Percentiles rank a stretch among this genome's conserved stretches.
These are phyloP conservation scores for Protonemura montana DNA, from an alignment of 2,888 invertebrate genomes.

Conservation along the genomic window DNA sequence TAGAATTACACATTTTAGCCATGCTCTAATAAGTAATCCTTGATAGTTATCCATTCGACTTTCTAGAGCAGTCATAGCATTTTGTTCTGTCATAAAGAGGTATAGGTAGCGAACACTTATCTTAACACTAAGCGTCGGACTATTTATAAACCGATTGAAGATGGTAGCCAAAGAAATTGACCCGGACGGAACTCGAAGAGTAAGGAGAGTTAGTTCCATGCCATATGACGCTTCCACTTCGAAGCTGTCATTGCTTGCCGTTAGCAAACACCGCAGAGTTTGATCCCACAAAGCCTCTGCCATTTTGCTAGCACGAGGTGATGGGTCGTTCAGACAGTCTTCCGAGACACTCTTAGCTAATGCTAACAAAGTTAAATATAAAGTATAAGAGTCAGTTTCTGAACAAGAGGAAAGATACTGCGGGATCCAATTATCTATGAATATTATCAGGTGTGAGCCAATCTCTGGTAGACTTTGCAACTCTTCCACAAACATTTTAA, in stretches of 20 bases:
- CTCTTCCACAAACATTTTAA: conserved; percentile 1
- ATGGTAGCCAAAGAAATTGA: conserved; percentile 17
- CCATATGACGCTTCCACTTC: not conserved
- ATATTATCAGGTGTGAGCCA: not conserved
- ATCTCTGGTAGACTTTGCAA: conserved; percentile 5
- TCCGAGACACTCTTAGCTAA: not conserved
- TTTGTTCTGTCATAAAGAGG: conserved; percentile 4
- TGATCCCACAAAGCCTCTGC: conserved; percentile 14
- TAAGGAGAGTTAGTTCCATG: not conserved
- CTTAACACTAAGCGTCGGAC: not conserved
- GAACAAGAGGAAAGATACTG: not conserved
- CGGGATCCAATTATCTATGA: conserved; percentile 2
- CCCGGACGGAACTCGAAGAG: not conserved
- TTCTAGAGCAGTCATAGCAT: not conserved
- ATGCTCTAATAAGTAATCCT: conserved; percentile 7
- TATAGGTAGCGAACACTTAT: not conserved
- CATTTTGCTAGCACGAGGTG: not conserved
- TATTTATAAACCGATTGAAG: conserved; percentile 29
- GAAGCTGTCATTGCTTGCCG: not conserved
- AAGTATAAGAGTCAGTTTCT: conserved; percentile 8
- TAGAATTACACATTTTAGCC: conserved; percentile 22
- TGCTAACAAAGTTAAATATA: conserved; percentile 4
- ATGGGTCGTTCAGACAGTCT: not conserved
- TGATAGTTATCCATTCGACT: conserved; percentile 30
- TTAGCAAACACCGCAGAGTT: not conserved